Percentiles rank a stretch among this genome's conserved stretches.
phyloP scores from a whole-genome alignment of 2,888 invertebrate species.

The Pterostichus niger region DNA sequence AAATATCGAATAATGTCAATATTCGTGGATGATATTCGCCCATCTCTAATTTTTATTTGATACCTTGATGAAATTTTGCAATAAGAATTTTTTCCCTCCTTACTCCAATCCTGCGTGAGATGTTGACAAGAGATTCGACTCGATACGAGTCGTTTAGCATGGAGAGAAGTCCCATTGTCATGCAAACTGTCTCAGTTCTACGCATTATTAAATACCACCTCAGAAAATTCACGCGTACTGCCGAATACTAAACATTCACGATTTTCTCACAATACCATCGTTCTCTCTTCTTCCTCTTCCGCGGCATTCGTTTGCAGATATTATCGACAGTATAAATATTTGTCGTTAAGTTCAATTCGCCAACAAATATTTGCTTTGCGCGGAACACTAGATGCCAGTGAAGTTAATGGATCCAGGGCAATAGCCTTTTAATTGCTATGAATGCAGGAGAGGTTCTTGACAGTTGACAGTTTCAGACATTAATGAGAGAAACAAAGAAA shows the following conservation, averaged over 20 bases:
- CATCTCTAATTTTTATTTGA: no score
- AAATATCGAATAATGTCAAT: no score
- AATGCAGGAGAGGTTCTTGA: no score
- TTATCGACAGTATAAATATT: slow-evolving; percentile 42
- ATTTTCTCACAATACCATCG: not conserved
- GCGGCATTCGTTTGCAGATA: slow-evolving; percentile 8
- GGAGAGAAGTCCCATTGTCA: slow-evolving; percentile 42
- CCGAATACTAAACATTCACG: slow-evolving; percentile 16
- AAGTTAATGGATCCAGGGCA: slow-evolving; percentile 13
- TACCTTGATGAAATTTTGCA: no score
- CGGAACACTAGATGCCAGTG: slow-evolving; percentile 24
- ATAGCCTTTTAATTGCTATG: slow-evolving; percentile 17
- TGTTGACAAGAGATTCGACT: slow-evolving; percentile 28
- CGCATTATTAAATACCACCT: slow-evolving; percentile 58
- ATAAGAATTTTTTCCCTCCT: no score
- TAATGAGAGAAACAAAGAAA: no score
- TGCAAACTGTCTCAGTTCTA: slow-evolving; percentile 52
- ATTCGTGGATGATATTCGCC: no score
- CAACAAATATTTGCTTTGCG: slow-evolving; percentile 35
- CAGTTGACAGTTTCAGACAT: no score
- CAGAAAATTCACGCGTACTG: slow-evolving; percentile 22
- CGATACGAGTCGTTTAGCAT: slow-evolving; percentile 52
- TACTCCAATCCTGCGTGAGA: not conserved
- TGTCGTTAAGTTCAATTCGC: slow-evolving; percentile 47
- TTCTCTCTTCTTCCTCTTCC: not conserved